Evolutionary conservation across 2,113 vertebrate species (phyloP), one percentile per base, ranked within the genome.

Genomic region (Pluvialis apricaria): DNA sequence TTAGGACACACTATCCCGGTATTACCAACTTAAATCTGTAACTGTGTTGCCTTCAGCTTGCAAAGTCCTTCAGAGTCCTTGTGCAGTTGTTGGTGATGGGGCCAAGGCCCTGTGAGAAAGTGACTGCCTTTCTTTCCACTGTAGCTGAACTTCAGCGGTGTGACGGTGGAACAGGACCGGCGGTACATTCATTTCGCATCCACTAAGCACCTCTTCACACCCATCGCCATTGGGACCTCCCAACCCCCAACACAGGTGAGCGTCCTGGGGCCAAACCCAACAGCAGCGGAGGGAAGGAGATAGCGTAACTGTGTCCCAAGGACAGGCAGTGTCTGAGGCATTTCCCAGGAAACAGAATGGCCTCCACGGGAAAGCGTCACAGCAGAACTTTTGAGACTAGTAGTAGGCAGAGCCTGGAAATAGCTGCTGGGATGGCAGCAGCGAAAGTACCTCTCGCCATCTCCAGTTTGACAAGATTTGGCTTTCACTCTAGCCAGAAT

Each of bases 181-280:
- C 97, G 62, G 11, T 98, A 98, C 8, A 82, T 99, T 80, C 98
- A 99, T 94, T 99, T 99, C 94, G 94, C 97, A 65, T 98, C 98
- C 85, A 97, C 86, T 13, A 97, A 57, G 44, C 99, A 99, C 85
- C n/a, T 96, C 66, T 99, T 99, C 78, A 73, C 96, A 28, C 97
- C 99, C 12, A 93, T 99, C 81, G 94, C 98, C 68, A 97, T 99
- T 4, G 98, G 98, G 6, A 92, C 97, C 47, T 95, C 89, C 49
- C 68, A 95, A 19, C 98, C 99, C 32, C 99, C 99, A 0, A 98
- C 44, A 83, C 99, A 99, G 99, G 99, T 99, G 92, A 97, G 98
- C 62, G 40, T n/a, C 52, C 49, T 64, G 47, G 65, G 47, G 15
- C 32, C 54, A 45, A 86, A 62, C 14, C 20, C 45, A 85, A 58